These are phyloP conservation scores for Sakesphorus luctuosus DNA, from an alignment of 2,113 vertebrate species.

Conservation along the genomic window DNA sequence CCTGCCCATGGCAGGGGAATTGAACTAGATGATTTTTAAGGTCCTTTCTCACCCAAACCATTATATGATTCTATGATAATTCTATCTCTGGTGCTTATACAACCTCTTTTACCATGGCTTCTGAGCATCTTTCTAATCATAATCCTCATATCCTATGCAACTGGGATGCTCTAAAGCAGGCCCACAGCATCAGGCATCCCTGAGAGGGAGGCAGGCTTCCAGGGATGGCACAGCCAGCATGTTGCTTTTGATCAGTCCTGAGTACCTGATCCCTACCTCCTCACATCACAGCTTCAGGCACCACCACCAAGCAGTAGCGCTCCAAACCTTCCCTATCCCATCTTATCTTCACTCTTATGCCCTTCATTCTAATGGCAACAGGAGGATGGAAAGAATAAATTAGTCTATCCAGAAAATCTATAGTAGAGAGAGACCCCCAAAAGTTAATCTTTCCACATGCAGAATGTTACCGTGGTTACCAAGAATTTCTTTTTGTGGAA, in stretches of 20 bases:
- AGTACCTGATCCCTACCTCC: background rate
- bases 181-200: background rate
- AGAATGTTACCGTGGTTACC: background rate
- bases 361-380: background rate
- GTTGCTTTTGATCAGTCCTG: no score
- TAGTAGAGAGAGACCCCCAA: background rate
- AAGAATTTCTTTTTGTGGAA: background rate
- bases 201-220: background rate
- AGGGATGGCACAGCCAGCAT: background rate
- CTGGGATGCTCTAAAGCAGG: background rate
- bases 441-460: background rate
- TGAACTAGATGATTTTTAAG: background rate
- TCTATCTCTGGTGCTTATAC: background rate
- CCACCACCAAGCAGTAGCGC: background rate
- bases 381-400: background rate
- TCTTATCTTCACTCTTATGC: background rate
- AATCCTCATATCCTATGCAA: background rate
- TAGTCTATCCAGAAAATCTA: background rate
- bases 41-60: background rate
- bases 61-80: background rate
- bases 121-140: background rate
- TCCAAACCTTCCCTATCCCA: background rate
- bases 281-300: background rate
- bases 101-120: background rate
- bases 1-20: accelerated